Evolutionary conservation across 2,113 vertebrate species (phyloP), one percentile per base, ranked within the genome.

Genomic region (Cettia cetti): DNA sequence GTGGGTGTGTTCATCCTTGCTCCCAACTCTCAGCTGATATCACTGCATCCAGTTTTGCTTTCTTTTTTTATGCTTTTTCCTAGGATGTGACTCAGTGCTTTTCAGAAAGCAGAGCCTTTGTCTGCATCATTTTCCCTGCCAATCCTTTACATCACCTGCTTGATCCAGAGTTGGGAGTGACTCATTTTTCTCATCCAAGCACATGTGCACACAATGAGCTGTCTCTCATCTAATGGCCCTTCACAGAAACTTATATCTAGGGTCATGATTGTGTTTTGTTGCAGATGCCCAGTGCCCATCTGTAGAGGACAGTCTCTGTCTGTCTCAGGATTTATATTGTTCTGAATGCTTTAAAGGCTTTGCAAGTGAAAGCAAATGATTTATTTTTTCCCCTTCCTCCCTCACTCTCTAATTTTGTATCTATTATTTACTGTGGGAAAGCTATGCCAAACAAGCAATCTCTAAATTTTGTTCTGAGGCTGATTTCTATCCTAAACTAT

Each of bases 361-460:
- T 94, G 80, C 72, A 92, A 95, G 82, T 93, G 82, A 95, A 96
- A 94, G 92, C 60, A 75, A 93, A 95, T 81, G 64, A 94, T 90
- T 76, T 89, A 63, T 86, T 83, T 94, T 90, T 91, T 93, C 85
- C 9, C 82, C 72, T 94, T 96, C 72, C 80, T 93, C 70, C 35
- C 80, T 92, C 80, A 84, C 94, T 65, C 89, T 80, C 83, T 97
- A 92, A 94, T 93, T 97, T 96, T 75, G 60, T 76, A 78, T 95
- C 92, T 96, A 45, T 95, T 97, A 92, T 96, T 94, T 94, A 89
- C 88, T 97, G 92, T 93, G 93, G 93, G 88, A 96, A 96, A 96
- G 82, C 86, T 86, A 86, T 79, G 79, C 92, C 90, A 93, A 95
- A 86, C 56, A 88, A 96, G 65, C 61, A 88, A 91, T 83, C 60